A percentile compares a stretch with the other conserved stretches of the same genome.
These are phyloP conservation scores for Dasyprocta punctata DNA, from an alignment of 2,113 vertebrate genomes.

Conservation along the genomic window DNA sequence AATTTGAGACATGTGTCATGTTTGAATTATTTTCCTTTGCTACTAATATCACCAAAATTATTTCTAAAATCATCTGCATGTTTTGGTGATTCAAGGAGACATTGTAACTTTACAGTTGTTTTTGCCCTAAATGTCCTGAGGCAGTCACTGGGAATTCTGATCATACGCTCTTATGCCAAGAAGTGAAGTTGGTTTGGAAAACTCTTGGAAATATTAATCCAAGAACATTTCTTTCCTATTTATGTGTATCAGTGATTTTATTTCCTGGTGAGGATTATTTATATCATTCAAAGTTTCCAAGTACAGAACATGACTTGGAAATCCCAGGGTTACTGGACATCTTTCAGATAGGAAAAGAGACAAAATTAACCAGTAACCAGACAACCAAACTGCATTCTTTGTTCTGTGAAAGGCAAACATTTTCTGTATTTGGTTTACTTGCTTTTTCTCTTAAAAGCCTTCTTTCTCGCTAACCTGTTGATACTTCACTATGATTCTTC, in stretches of 20 bases:
- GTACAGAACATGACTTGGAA: constrained; percentile 62
- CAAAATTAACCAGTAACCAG: constrained; percentile 40
- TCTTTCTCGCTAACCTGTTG: background rate
- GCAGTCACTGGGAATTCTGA: constrained; percentile 48
- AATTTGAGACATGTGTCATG: background rate
- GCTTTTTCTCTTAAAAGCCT: background rate
- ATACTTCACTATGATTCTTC: background rate
- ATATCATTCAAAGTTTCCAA: constrained; percentile 62
- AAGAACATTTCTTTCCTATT: constrained; percentile 74
- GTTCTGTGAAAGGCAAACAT: constrained; percentile 16
- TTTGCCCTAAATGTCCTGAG: constrained; percentile 21
- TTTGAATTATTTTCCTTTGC: constrained; percentile 22
- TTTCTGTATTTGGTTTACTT: background rate
- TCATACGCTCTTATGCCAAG: constrained; percentile 45
- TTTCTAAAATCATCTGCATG: background rate
- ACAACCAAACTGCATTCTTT: background rate
- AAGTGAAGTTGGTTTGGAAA: constrained; percentile 62
- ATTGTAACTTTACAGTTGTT: background rate
- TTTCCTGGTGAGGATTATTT: constrained; percentile 71
- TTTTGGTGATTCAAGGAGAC: background rate
- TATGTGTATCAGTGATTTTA: constrained; percentile 61
- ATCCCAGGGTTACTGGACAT: constrained; percentile 54
- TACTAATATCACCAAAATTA: background rate
- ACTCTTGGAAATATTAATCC: constrained; percentile 58
- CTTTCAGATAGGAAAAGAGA: constrained; percentile 38